A percentile compares a stretch with the other conserved stretches of the same genome.
Conservation (phyloP, 92 coral and sea anemone species). For the Siderastrea siderea region DNA sequence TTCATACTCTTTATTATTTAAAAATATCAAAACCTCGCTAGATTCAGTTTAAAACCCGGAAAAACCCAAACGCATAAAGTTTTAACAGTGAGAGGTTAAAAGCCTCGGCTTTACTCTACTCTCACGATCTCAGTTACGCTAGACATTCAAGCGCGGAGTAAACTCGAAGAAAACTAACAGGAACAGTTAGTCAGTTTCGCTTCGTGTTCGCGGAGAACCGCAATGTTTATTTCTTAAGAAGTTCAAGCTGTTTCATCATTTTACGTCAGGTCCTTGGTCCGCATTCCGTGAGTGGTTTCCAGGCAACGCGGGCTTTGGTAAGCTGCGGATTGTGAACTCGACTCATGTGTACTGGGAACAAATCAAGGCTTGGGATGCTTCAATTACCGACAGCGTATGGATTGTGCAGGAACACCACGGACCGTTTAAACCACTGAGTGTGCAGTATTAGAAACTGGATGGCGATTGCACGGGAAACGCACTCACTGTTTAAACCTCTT, state of each 20-base stretch:
- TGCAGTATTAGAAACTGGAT: neutral
- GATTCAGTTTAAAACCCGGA: too few relatives aligned
- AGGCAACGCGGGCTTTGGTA: slow-evolving; percentile 82
- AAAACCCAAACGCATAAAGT: too few relatives aligned
- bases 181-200: neutral
- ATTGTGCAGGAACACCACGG: slow-evolving; percentile 82
- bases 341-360: slow-evolving; percentile 88
- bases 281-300: slow-evolving; percentile 89
- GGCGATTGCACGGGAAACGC: neutral
- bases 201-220: neutral
- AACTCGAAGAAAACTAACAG: too few relatives aligned
- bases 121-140: too few relatives aligned
- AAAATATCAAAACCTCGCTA: too few relatives aligned
- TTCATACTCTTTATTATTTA: too few relatives aligned
- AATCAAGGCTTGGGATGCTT: slow-evolving; percentile 74
- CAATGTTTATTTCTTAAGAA: neutral
- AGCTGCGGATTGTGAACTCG: slow-evolving; percentile 74
- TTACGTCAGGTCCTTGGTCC: slow-evolving; percentile 80
- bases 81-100: too few relatives aligned
- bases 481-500: neutral
- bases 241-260: slow-evolving; percentile 1
- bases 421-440: slow-evolving; percentile 71
- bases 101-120: too few relatives aligned
- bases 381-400: slow-evolving; percentile 81
- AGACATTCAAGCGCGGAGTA: too few relatives aligned